Conservation (phyloP, 2,113 vertebrate species). For the Leucoraja erinaceus region DNA sequence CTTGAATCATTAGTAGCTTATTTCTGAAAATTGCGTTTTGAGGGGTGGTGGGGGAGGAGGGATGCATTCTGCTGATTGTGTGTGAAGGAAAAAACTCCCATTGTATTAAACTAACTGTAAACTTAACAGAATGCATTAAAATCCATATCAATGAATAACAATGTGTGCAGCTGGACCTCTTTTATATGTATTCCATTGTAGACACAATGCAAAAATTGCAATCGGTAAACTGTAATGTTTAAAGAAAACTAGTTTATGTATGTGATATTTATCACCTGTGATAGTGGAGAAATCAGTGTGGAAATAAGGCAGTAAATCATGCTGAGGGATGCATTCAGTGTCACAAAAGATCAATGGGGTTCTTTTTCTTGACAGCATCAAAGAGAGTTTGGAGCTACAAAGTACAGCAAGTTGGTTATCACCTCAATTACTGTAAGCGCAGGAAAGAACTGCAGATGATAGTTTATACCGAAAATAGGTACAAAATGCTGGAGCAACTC, state of each 20-base stretch:
- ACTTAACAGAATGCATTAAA: slow-evolving; percentile 18
- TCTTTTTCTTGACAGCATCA: slow-evolving; percentile 45
- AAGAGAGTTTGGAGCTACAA: slow-evolving; percentile 48
- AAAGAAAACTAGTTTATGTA: slow-evolving; percentile 61
- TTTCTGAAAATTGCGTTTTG: background rate
- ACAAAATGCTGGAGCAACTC: no score
- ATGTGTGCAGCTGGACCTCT: background rate
- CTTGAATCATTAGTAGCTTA: slow-evolving; percentile 20
- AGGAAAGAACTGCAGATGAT: no score
- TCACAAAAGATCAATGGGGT: slow-evolving; percentile 62
- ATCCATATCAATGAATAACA: slow-evolving; percentile 15
- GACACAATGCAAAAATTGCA: slow-evolving; percentile 41
- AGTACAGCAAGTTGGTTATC: slow-evolving; percentile 41
- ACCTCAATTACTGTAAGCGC: slow-evolving; percentile 41
- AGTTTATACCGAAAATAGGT: no score
- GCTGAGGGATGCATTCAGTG: slow-evolving; percentile 59
- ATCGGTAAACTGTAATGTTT: slow-evolving; percentile 50
- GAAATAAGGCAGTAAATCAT: slow-evolving; percentile 71
- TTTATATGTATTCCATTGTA: slow-evolving; percentile 29
- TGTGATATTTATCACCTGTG: slow-evolving; percentile 71
- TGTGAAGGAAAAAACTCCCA: background rate
- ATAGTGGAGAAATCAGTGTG: slow-evolving; percentile 71
- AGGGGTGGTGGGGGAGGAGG: no score
- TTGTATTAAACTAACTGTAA: slow-evolving; percentile 26
- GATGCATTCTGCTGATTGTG: slow-evolving; percentile 2